Conservation (phyloP, 1,140 invertebrate genomes). For the Lasaia peninsularis region DNA sequence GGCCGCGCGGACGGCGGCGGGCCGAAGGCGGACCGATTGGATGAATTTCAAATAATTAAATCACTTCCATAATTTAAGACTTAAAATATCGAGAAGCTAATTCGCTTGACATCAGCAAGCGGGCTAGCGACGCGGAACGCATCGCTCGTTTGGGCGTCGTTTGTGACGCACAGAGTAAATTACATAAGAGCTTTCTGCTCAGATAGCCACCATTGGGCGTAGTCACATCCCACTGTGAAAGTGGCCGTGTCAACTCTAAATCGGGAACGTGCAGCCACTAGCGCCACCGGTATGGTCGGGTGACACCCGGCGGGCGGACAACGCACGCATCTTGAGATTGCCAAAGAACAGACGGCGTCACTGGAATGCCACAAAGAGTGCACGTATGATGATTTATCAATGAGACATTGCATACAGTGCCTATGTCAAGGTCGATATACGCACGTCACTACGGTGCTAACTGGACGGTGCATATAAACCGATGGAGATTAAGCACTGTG, state of each 20-base stretch:
- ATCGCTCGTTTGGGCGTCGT: background rate
- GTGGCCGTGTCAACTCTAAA: background rate
- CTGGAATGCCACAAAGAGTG: too few species aligned
- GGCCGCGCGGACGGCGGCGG: constrained; percentile 11
- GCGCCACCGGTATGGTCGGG: background rate
- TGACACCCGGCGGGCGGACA: background rate
- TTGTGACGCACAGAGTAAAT: background rate
- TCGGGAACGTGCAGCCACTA: background rate
- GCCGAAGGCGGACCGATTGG: constrained; percentile 26
- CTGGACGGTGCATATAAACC: too few species aligned
- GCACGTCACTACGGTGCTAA: too few species aligned
- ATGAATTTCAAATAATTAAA: constrained; percentile 56
- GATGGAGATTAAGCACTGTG: too few species aligned
- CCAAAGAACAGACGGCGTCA: background rate
- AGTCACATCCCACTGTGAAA: background rate
- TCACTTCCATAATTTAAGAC: constrained; percentile 73
- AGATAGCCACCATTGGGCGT: background rate
- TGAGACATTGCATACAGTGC: too few species aligned
- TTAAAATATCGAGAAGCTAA: constrained; percentile 66
- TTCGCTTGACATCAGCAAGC: constrained; percentile 32
- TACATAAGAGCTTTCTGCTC: background rate
- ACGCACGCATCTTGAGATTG: background rate
- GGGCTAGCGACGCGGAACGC: constrained; percentile 19
- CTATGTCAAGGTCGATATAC: too few species aligned
- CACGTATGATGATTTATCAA: too few species aligned